Conservation (phyloP, 2,113 vertebrate species). For the Smithornis capensis region DNA sequence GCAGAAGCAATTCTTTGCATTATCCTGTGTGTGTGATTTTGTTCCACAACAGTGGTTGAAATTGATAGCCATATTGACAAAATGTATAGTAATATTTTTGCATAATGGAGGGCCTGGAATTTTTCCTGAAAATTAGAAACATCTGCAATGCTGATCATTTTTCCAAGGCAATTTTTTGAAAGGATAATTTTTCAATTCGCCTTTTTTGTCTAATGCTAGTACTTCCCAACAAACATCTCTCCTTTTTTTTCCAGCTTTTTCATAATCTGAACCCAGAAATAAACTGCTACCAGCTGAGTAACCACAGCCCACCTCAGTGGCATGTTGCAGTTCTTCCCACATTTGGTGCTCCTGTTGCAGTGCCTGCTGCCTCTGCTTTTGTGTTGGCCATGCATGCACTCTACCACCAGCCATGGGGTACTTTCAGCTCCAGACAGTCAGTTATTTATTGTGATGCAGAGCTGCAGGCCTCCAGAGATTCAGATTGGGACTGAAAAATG, state of each 20-base stretch:
- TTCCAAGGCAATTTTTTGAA: neutral
- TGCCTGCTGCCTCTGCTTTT: neutral
- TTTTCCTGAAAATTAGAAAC: neutral
- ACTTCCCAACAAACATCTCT: neutral
- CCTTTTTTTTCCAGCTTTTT: neutral
- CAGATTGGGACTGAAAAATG: neutral
- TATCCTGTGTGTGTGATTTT: neutral
- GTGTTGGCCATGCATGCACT: accelerated
- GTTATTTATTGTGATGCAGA: neutral
- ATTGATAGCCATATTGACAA: neutral
- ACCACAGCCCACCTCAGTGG: no score
- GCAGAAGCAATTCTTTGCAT: neutral
- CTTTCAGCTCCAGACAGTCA: neutral
- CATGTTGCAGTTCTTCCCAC: accelerated
- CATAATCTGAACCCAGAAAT: neutral
- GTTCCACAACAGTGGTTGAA: neutral
- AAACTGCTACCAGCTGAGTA: neutral
- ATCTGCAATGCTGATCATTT: neutral
- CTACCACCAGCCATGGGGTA: accelerated
- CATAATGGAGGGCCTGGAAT: neutral
- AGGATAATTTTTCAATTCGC: neutral
- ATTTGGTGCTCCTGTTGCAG: neutral
- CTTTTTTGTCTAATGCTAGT: neutral
- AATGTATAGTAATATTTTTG: neutral
- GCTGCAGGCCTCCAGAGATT: neutral